Evolutionary conservation across 2,888 invertebrate genomes (phyloP), one percentile per base, ranked within the genome.

Genomic region (Ectobius pallidus): DNA sequence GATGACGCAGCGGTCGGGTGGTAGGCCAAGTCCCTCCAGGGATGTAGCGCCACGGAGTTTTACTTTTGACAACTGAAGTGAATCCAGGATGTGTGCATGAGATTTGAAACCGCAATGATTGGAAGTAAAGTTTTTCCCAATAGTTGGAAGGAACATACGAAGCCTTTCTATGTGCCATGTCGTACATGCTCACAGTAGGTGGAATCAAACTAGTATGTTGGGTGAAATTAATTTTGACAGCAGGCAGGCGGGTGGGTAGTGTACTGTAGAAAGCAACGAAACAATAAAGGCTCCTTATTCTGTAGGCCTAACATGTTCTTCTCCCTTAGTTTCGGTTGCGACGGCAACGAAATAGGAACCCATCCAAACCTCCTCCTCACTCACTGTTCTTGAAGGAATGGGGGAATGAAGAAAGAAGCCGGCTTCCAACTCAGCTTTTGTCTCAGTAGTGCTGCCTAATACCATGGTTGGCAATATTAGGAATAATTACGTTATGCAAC

Each of bases 221-320:
- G 46, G 14, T 65, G 65, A 65, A 65, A 65, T 65, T 65, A 65
- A 65, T 65, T 65, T 65, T 65, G 65, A 65, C 65, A 65, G 46
- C 44, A 16, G 25, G 63, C 25, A 42, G 65, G 65, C 14, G 25
- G 25, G 63, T 16, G 63, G 65, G 65, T n/a, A n/a, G 20, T 46
- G 65, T 44, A 22, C 44, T 65, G 65, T 65, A 46, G 46, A 58
- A 30, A 58, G 30, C n/a, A 58, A 20, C 16, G 65, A 65, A 65
- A 65, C 65, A 65, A 65, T 65, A 65, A 65, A 65, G 65, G 46
- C 46, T 46, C 14, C 44, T 65, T 65, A 30, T 58, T 58, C 58
- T 58, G 7, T 27, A 22, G 55, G 55, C 27, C 55, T 55, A 55
- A 55, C 58, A n/a, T 58, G 30, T 58, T 58, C 58, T 58, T 55